These are phyloP conservation scores for Xylota segnis DNA, from an alignment of 2,888 invertebrate species.

Conservation along the genomic window DNA sequence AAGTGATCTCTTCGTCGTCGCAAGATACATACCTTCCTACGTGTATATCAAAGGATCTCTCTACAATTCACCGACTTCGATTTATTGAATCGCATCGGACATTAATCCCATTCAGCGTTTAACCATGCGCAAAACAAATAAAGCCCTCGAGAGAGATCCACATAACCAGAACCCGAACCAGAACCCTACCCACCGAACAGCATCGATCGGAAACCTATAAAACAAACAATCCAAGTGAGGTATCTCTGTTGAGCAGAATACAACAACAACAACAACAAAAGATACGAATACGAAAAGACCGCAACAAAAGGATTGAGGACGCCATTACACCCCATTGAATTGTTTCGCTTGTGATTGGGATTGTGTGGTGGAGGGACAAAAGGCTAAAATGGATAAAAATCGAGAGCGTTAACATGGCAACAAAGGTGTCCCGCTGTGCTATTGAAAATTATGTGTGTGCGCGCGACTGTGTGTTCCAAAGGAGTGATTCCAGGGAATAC, in stretches of 20 bases:
- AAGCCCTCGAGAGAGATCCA: conserved; percentile 64
- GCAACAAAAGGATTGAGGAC: conserved; percentile 75
- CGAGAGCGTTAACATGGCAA: conserved; percentile 84
- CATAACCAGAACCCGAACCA: conserved; percentile 10
- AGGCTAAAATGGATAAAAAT: conserved; percentile 57
- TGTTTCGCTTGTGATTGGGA: conserved; percentile 63
- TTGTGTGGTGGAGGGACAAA: conserved; percentile 47
- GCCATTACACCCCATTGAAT: conserved; percentile 74
- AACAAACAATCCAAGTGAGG: conserved; percentile 45
- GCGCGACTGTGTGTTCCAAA: conserved; percentile 51
- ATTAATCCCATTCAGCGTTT: conserved; percentile 76
- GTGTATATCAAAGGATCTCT: conserved; percentile 69
- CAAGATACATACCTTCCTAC: too few relatives aligned
- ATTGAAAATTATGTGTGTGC: conserved; percentile 83
- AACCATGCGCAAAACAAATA: conserved; percentile 76
- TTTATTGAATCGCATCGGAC: conserved; percentile 75
- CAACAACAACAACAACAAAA: background rate
- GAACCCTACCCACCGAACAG: background rate
- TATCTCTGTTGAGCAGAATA: conserved; percentile 14
- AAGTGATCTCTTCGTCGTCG: conserved; percentile 40
- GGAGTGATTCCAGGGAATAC: conserved; percentile 59
- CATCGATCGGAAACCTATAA: conserved; percentile 22
- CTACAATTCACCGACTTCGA: conserved; percentile 71
- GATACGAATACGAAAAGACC: conserved; percentile 56
- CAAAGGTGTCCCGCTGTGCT: conserved; percentile 84